Evolutionary conservation across 2,888 invertebrate species (phyloP).

Genomic region (Lasioglossum leucozonium): DNA sequence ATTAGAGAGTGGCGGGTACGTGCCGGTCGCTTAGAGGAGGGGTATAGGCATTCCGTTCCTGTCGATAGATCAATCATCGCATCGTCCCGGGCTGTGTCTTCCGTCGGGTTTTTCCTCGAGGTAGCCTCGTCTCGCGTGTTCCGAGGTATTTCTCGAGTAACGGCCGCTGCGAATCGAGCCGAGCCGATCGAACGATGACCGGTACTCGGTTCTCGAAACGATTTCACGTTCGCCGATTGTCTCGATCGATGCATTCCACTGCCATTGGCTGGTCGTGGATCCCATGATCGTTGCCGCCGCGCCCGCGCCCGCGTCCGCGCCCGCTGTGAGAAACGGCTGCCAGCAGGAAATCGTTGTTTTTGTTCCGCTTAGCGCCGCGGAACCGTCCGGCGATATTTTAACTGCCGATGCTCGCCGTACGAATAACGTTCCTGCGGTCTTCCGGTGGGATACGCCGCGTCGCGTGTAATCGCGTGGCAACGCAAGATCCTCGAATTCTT

Average conservation of each 20-base stretch:
- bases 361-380: neutral
- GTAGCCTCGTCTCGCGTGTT: constrained; percentile 39
- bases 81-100: constrained; percentile 46
- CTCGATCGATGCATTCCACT: constrained; percentile 1
- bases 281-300: neutral
- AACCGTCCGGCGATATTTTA: neutral
- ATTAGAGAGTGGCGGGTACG: constrained; percentile 63
- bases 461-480: too few species aligned
- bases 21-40: constrained; percentile 45
- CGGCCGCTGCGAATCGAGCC: constrained; percentile 15
- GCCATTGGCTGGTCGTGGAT: neutral
- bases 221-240: constrained; percentile 10
- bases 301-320: too few species aligned
- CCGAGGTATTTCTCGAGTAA: constrained; percentile 41
- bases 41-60: constrained; percentile 62
- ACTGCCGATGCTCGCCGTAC: neutral
- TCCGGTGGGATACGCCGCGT: constrained; percentile 4
- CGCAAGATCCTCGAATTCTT: neutral
- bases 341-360: constrained; percentile 50
- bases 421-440: constrained; percentile 6
- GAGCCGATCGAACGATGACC: neutral
- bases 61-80: constrained; percentile 72
- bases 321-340: constrained; percentile 12
- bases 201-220: neutral
- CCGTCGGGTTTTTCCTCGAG: constrained; percentile 26